Base-by-base conservation (phyloP, 2,113 vertebrate species). In the Seriola quinqueradiata region DNA sequence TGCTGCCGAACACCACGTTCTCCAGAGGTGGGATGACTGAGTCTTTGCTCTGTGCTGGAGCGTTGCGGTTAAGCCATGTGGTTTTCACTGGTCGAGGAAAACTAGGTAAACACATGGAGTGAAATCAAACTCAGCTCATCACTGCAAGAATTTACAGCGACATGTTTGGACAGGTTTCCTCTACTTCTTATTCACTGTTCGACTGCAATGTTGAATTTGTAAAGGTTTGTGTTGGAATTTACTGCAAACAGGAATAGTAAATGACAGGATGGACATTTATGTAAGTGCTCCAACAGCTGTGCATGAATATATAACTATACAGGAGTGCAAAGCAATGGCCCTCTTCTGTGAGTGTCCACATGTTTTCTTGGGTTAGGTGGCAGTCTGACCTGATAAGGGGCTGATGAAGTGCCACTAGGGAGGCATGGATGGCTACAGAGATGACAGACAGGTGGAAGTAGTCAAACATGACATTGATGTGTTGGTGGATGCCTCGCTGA, bases 401-500 rank as follows among this genome's bases (percentile, higher is more conserved):
- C 81, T 99, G 98, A 92, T 99, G 98, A 81, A 99, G 95, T 38
- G 98, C 97, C 93, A 99, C 98, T 89, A 99, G 93, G 63, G 98
- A 99, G 42, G 96, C 98, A 69, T 99, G 98, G 86, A 99, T 94
- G 85, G 96, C 95, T 82, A 99, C 94, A 0, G 98, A 99, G 83
- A 99, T 94, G 90, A 99, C 98, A 19, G 97, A 98, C 70, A 99
- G 96, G 92, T 99, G 98, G 94, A 99, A 99, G 92, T 99, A 99
- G 95, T 99, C 98, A 93, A 99, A 99, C 98, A 99, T 99, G 75
- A 99, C 96, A 87, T 99, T 99, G 90, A 97, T 94, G 0, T 99
- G 97, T 93, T 99, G 98, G 93, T 99, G 98, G 95, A 99, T 96
- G 94, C 98, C 98, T 93, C 94, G 94, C 65, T 97, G 96, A 85